Conservation (phyloP, 2,888 invertebrate genomes). For the Ommatoiulus sabulosus region DNA sequence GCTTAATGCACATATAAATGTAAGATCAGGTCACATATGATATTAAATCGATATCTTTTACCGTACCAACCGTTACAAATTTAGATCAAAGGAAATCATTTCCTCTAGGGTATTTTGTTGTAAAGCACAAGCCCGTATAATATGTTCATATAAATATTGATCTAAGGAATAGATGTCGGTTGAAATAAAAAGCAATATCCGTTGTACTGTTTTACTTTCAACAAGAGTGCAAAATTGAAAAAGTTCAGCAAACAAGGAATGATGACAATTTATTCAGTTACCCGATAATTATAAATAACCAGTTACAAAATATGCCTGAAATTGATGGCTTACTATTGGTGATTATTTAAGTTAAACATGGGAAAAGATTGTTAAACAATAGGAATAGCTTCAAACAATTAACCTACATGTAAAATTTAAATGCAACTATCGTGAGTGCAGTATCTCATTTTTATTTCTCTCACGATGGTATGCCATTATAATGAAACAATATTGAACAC, state of each 20-base stretch:
- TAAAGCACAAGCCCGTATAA: background rate
- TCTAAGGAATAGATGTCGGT: background rate
- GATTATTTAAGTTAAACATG: background rate
- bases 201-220: conserved; percentile 10
- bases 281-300: background rate
- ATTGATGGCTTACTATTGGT: background rate
- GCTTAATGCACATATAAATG: background rate
- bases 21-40: background rate
- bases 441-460: no score
- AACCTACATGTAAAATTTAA: no score
- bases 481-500: no score
- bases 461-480: no score
- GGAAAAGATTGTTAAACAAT: no score
- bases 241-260: background rate
- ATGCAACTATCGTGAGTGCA: no score
- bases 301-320: background rate
- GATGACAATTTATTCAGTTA: background rate
- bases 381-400: no score
- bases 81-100: background rate
- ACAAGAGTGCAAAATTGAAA: conserved; percentile 11
- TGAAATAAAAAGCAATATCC: conserved; percentile 6
- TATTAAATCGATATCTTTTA: conserved; percentile 10
- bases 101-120: background rate
- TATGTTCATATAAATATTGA: conserved; percentile 10
- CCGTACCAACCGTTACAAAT: background rate